These are phyloP conservation scores for Cheilosia impressa DNA, from an alignment of 2,888 invertebrate genomes.

Conservation along the genomic window DNA sequence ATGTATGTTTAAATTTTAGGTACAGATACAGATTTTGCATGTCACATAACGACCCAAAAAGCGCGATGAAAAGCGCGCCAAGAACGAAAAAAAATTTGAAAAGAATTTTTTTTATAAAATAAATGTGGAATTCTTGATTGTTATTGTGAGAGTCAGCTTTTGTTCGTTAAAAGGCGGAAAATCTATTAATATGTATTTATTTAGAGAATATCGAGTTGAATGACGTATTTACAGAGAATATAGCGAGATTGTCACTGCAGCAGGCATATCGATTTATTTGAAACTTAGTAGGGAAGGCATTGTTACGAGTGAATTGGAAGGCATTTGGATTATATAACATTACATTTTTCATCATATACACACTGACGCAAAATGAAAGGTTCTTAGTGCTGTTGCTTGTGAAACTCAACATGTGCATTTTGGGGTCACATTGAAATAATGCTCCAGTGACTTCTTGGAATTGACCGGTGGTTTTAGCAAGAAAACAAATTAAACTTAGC, in stretches of 20 bases:
- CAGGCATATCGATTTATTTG: too few relatives aligned
- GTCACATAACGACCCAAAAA: constrained; percentile 43
- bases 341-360: too few relatives aligned
- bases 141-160: neutral
- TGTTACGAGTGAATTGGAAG: too few relatives aligned
- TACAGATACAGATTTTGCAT: constrained; percentile 22
- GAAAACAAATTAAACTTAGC: too few relatives aligned
- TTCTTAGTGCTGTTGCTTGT: too few relatives aligned
- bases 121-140: constrained; percentile 29
- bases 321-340: too few relatives aligned
- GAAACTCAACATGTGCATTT: too few relatives aligned
- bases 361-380: too few relatives aligned
- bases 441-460: too few relatives aligned
- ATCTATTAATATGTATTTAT: constrained; percentile 42
- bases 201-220: constrained; percentile 7
- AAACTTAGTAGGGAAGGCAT: too few relatives aligned
- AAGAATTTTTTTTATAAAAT: constrained; percentile 31
- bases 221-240: neutral
- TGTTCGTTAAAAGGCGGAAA: constrained; percentile 12
- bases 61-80: constrained; percentile 22
- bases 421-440: too few relatives aligned
- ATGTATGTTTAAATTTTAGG: constrained; percentile 1
- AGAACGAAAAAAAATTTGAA: constrained; percentile 6
- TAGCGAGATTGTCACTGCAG: neutral
- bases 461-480: too few relatives aligned